A percentile compares a stretch with the other conserved stretches of the same genome.
phyloP scores from a whole-genome alignment of 2,113 vertebrate genomes.

The Archilochus colubris region DNA sequence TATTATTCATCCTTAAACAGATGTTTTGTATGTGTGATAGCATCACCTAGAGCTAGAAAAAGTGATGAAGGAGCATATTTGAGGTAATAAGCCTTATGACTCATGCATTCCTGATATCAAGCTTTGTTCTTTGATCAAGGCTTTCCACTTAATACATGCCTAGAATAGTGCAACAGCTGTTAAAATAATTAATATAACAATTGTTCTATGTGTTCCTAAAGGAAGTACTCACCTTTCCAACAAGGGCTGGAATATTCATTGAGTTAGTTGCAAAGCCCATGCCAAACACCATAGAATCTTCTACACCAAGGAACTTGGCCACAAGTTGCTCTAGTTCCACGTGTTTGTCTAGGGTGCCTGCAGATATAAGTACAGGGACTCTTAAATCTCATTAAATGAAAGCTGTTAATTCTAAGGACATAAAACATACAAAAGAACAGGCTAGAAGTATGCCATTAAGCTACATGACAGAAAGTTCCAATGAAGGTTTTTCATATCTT shows the following conservation, averaged over 20 bases:
- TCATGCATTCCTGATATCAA: not conserved
- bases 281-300: constrained; percentile 88
- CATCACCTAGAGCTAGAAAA: not conserved
- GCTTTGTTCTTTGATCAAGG: not conserved
- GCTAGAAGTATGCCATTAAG: not conserved
- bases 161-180: not conserved
- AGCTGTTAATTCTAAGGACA: not conserved
- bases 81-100: not conserved
- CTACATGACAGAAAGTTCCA: not conserved
- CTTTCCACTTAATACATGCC: not conserved
- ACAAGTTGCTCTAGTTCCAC: constrained; percentile 87
- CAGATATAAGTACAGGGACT: constrained; percentile 18
- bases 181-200: not conserved
- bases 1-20: not conserved
- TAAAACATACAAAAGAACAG: not conserved
- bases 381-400: not conserved
- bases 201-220: not conserved
- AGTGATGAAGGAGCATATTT: not conserved
- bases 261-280: constrained; percentile 97
- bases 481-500: not conserved
- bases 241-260: constrained; percentile 92
- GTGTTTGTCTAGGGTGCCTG: constrained; percentile 88
- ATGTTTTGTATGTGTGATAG: not conserved
- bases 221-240: constrained; percentile 85
- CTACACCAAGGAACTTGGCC: constrained; percentile 85